phyloP scores from a whole-genome alignment of 2,797 vertebrate species.

The Bucorvus abyssinicus region DNA sequence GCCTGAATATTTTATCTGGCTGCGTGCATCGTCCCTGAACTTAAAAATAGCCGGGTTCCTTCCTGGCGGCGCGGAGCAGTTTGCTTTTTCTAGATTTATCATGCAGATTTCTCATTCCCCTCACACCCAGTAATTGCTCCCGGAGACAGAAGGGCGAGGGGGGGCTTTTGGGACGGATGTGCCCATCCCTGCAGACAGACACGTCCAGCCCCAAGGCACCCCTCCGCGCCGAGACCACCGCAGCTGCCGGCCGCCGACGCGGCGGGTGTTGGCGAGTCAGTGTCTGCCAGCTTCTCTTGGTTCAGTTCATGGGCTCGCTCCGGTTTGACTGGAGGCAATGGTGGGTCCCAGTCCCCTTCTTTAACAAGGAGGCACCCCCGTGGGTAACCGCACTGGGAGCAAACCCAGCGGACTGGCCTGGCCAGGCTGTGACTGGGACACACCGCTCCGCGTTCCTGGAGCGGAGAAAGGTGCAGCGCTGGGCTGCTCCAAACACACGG shows the following conservation, averaged over 20 bases:
- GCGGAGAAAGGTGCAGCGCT: too few species aligned
- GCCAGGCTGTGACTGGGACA: too few species aligned
- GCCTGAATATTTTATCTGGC: conserved; percentile 48
- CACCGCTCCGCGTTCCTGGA: too few species aligned
- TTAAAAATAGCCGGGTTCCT: conserved; percentile 36
- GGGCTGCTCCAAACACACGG: too few species aligned
- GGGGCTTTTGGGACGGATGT: background rate
- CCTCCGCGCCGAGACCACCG: background rate
- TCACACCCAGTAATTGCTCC: conserved; percentile 2
- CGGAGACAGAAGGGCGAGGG: background rate
- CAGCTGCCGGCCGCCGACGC: background rate
- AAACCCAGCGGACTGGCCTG: too few species aligned
- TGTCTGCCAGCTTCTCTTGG: rapidly evolving
- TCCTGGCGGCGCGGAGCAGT: conserved; percentile 16
- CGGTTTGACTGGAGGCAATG: too few species aligned
- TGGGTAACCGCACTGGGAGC: too few species aligned
- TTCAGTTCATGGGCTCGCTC: too few species aligned
- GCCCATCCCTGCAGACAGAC: background rate
- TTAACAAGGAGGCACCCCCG: too few species aligned
- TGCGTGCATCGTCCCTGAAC: background rate
- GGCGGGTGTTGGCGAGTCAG: background rate
- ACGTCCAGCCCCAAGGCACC: background rate
- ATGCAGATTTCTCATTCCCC: background rate
- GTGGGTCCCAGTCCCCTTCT: too few species aligned
- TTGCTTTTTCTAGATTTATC: conserved; percentile 35